These are phyloP conservation scores for Pemphigus obesinymphae DNA, from an alignment of 1,140 invertebrate species.

Conservation along the genomic window DNA sequence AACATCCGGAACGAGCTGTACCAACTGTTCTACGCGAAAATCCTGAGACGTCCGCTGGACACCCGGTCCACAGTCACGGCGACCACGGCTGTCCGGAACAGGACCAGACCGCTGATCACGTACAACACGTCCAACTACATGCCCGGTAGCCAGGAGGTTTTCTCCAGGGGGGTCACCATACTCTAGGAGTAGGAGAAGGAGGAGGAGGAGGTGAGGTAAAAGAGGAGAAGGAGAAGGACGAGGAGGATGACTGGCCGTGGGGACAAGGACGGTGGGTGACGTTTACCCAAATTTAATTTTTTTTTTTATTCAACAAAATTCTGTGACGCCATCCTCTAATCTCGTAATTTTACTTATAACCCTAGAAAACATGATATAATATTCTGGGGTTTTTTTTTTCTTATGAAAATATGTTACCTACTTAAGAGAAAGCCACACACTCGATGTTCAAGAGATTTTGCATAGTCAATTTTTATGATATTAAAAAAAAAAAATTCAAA, in stretches of 20 bases:
- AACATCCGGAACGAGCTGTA: slow-evolving; percentile 54
- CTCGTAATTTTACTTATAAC: too few relatives aligned
- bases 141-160: slow-evolving; percentile 1
- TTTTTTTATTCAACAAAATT: background rate
- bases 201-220: too few relatives aligned
- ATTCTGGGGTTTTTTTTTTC: too few relatives aligned
- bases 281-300: background rate
- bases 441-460: too few relatives aligned
- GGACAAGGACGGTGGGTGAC: background rate
- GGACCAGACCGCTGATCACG: background rate
- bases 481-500: too few relatives aligned
- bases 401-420: too few relatives aligned
- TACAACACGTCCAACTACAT: slow-evolving; percentile 16
- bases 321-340: background rate
- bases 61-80: background rate
- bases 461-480: too few relatives aligned
- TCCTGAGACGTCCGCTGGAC: background rate
- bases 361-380: too few relatives aligned
- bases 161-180: background rate
- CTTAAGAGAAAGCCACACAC: too few relatives aligned
- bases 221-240: too few relatives aligned
- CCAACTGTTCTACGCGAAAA: slow-evolving; percentile 55
- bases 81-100: background rate
- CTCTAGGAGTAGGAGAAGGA: background rate
- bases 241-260: background rate